Conservation (phyloP, 2,113 vertebrate species). For the Gila orcuttii region DNA sequence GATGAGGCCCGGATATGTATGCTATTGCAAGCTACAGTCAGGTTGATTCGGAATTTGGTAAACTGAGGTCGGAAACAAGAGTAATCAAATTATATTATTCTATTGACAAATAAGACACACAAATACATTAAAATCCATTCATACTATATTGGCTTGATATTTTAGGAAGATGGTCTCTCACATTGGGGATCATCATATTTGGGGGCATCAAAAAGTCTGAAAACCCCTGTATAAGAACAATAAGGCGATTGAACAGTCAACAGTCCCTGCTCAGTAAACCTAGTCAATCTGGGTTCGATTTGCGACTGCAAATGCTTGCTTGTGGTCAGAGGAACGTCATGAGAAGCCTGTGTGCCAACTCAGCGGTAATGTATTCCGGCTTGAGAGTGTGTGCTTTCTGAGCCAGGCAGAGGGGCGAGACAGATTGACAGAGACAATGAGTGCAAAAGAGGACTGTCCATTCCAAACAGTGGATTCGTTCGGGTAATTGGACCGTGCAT, state of each 20-base stretch:
- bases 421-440: slow-evolving; percentile 25
- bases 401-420: slow-evolving; percentile 21
- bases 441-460: slow-evolving; percentile 55
- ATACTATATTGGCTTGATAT: too few relatives aligned
- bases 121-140: too few relatives aligned
- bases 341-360: slow-evolving; percentile 16
- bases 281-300: slow-evolving; percentile 26
- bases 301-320: slow-evolving; percentile 5
- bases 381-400: slow-evolving; percentile 29
- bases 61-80: not conserved
- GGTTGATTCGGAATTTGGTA: too few relatives aligned
- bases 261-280: not conserved
- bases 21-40: too few relatives aligned
- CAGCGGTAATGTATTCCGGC: slow-evolving; percentile 31
- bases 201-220: too few relatives aligned
- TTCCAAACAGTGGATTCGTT: slow-evolving; percentile 47
- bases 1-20: too few relatives aligned
- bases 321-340: slow-evolving; percentile 28
- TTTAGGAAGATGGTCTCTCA: too few relatives aligned
- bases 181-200: too few relatives aligned
- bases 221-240: too few relatives aligned
- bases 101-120: too few relatives aligned
- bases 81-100: too few relatives aligned
- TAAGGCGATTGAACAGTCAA: too few relatives aligned
- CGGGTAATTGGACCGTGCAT: slow-evolving; percentile 61